Percentiles rank a stretch among this genome's conserved stretches.
Evolutionary conservation across 2,797 vertebrate species (phyloP).

Genomic region (Neomorphus geoffroyi): DNA sequence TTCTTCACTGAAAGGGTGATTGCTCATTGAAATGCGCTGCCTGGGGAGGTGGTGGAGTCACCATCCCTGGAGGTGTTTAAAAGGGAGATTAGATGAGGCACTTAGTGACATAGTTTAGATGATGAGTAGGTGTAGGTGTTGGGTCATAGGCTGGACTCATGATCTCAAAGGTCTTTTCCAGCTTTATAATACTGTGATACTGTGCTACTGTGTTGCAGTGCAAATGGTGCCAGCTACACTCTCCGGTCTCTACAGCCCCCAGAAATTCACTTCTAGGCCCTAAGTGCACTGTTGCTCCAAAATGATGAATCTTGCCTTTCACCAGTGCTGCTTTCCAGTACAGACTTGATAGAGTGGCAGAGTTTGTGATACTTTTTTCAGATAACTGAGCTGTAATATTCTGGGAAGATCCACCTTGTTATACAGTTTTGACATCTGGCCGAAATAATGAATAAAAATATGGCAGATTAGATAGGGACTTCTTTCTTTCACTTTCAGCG

Average conservation of each 20-base stretch:
- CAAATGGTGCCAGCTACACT: fast-evolving
- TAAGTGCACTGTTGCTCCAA: background rate
- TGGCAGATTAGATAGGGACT: background rate
- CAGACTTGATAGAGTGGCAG: background rate
- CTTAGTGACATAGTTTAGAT: too few relatives aligned
- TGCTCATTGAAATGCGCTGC: too few relatives aligned
- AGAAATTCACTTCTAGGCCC: background rate
- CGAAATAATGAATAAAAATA: background rate
- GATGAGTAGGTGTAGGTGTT: too few relatives aligned
- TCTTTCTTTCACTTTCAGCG: background rate
- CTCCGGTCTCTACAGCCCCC: background rate
- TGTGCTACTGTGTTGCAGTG: too few relatives aligned
- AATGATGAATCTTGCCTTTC: background rate
- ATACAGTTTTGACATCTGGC: background rate
- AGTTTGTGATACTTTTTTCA: background rate
- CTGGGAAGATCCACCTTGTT: background rate
- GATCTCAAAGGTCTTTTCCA: too few relatives aligned
- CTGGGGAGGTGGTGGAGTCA: too few relatives aligned
- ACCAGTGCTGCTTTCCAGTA: background rate
- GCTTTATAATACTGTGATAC: too few relatives aligned
- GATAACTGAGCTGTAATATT: background rate
- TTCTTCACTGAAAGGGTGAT: too few relatives aligned
- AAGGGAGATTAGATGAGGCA: too few relatives aligned
- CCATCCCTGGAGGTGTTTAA: too few relatives aligned
- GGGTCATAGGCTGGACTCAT: too few relatives aligned